phyloP scores from a whole-genome alignment of 1,140 invertebrate genomes.

The Akabosia matsudoensis region DNA sequence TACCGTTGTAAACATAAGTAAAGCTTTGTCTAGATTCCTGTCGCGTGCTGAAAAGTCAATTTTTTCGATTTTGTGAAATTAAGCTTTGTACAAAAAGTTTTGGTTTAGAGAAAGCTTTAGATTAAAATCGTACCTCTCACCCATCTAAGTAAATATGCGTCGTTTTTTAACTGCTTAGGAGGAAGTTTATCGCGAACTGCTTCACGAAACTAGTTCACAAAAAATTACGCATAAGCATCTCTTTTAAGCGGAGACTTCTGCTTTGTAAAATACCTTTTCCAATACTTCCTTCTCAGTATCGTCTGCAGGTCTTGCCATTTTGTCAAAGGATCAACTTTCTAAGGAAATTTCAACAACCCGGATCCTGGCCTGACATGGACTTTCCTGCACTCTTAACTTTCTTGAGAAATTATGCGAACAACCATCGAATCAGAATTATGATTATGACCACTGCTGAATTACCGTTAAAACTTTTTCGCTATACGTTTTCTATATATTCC shows the following conservation, averaged over 20 bases:
- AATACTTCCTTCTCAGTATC: background rate
- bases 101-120: too few relatives aligned
- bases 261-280: background rate
- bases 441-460: too few relatives aligned
- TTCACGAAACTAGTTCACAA: conserved; percentile 10
- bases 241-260: background rate
- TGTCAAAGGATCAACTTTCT: too few relatives aligned
- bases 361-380: too few relatives aligned
- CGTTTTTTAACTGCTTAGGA: background rate
- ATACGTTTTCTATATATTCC: too few relatives aligned
- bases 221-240: background rate
- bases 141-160: conserved; percentile 3
- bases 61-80: background rate
- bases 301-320: background rate
- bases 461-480: too few relatives aligned
- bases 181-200: background rate
- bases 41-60: background rate
- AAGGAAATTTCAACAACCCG: too few relatives aligned
- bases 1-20: background rate
- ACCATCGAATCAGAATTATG: too few relatives aligned
- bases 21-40: conserved; percentile 9
- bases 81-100: background rate
- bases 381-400: too few relatives aligned
- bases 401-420: too few relatives aligned
- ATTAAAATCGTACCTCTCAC: background rate